Conservation (phyloP, 1,140 invertebrate genomes). For the Doryteuthis pealeii region DNA sequence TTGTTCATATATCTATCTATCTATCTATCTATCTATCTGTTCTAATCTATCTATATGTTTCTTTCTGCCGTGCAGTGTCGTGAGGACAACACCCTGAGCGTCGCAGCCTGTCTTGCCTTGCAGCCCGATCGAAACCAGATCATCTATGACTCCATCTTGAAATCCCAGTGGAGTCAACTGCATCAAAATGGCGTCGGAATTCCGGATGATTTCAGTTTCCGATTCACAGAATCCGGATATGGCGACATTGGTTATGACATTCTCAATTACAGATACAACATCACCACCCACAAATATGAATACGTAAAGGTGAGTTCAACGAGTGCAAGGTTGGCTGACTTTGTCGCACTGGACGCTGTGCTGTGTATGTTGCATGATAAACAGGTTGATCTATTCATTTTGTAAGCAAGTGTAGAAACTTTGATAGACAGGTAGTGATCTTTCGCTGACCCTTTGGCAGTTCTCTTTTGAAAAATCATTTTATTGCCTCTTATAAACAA, state of each 20-base stretch:
- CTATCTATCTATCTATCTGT: too few relatives aligned
- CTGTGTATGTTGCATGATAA: too few relatives aligned
- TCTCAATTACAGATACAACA: conserved; percentile 40
- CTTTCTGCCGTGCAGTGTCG: conserved; percentile 29
- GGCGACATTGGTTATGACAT: conserved; percentile 53
- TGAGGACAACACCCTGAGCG: conserved; percentile 27
- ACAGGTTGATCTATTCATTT: too few relatives aligned
- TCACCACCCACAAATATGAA: conserved; percentile 28
- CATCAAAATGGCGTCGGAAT: conserved; percentile 34
- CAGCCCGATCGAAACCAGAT: conserved; percentile 30
- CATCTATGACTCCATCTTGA: conserved; percentile 49
- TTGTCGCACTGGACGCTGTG: too few relatives aligned
- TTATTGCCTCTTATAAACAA: too few relatives aligned
- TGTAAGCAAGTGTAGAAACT: too few relatives aligned
- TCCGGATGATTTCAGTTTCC: conserved; percentile 41
- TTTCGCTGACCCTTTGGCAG: too few relatives aligned
- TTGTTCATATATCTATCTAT: too few relatives aligned
- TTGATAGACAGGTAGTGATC: too few relatives aligned
- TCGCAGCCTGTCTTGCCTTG: conserved; percentile 43
- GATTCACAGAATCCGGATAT: conserved; percentile 51
- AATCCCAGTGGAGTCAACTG: conserved; percentile 49
- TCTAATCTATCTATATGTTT: too few relatives aligned
- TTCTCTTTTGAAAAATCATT: too few relatives aligned
- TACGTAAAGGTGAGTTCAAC: conserved; percentile 36
- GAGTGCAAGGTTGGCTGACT: too few relatives aligned